These are phyloP conservation scores for Spheniscus humboldti DNA, from an alignment of 2,797 vertebrate genomes.

Conservation along the genomic window DNA sequence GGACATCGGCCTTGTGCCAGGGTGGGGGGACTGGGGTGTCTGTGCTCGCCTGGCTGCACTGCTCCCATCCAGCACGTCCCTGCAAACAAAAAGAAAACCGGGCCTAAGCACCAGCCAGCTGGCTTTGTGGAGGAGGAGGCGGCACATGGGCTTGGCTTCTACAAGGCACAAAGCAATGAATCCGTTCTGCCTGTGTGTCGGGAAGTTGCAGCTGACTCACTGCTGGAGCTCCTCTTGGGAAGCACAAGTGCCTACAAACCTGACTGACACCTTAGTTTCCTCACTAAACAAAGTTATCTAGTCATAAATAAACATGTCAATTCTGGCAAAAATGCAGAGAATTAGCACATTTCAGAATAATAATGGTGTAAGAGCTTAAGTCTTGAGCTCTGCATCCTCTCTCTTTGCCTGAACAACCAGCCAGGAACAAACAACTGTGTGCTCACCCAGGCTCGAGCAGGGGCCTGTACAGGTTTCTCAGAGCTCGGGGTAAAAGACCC, in stretches of 20 bases:
- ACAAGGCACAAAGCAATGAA: background rate
- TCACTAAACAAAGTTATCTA: background rate
- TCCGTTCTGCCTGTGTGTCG: background rate
- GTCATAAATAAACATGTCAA: background rate
- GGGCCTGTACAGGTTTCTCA: background rate
- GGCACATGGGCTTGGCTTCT: background rate
- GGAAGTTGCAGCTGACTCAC: background rate
- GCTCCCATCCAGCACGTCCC: background rate
- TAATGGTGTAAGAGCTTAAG: background rate
- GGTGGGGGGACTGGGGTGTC: background rate
- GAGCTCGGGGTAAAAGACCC: background rate
- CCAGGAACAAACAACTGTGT: background rate
- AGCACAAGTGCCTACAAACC: background rate
- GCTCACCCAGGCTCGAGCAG: background rate
- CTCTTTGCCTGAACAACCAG: background rate
- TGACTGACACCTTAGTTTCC: background rate
- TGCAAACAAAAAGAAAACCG: background rate
- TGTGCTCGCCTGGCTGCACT: background rate
- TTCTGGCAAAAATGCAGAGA: background rate
- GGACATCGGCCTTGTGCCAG: accelerated
- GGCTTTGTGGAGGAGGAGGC: background rate
- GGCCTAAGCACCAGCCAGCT: background rate
- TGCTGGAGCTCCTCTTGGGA: background rate
- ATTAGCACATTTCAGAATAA: background rate
- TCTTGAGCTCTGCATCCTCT: background rate